These are phyloP conservation scores for Pollicipes pollicipes DNA, from an alignment of 1,140 invertebrate genomes.

Conservation along the genomic window DNA sequence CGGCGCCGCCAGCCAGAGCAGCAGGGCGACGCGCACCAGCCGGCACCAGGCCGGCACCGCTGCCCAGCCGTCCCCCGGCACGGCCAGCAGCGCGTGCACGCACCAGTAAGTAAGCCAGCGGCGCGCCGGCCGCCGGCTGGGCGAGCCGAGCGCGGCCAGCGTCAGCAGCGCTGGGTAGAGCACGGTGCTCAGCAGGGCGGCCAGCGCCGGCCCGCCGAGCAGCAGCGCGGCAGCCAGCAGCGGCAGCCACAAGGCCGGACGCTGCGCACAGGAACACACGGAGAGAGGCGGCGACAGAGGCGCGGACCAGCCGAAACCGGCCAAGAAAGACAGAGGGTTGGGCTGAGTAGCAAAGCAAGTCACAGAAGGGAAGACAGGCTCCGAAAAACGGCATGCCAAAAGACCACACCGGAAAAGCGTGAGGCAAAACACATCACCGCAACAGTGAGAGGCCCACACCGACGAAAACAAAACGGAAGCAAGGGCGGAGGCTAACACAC, in stretches of 20 bases:
- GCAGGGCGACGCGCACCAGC: neutral
- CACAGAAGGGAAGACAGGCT: too few species aligned
- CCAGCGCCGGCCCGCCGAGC: neutral
- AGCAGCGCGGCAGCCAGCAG: neutral
- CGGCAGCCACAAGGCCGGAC: neutral
- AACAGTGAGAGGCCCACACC: too few species aligned
- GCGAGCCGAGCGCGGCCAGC: neutral
- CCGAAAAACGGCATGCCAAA: too few species aligned
- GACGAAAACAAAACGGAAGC: too few species aligned
- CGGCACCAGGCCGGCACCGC: too few species aligned
- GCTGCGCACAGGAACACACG: neutral
- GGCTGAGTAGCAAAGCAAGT: too few species aligned
- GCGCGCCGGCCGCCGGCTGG: neutral
- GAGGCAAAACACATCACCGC: too few species aligned
- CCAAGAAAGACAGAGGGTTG: too few species aligned
- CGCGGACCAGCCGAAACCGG: too few species aligned
- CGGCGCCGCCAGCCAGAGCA: neutral
- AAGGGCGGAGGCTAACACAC: too few species aligned
- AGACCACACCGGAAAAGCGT: too few species aligned
- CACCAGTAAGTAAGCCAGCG: neutral
- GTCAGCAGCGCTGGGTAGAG: neutral
- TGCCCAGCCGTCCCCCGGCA: neutral
- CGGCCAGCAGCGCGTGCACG: neutral
- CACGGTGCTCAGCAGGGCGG: neutral
- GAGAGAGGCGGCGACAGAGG: neutral